A percentile compares a stretch with the other conserved stretches of the same genome.
Evolutionary conservation across 2,113 vertebrate species (phyloP).

Genomic region (Charina bottae): DNA sequence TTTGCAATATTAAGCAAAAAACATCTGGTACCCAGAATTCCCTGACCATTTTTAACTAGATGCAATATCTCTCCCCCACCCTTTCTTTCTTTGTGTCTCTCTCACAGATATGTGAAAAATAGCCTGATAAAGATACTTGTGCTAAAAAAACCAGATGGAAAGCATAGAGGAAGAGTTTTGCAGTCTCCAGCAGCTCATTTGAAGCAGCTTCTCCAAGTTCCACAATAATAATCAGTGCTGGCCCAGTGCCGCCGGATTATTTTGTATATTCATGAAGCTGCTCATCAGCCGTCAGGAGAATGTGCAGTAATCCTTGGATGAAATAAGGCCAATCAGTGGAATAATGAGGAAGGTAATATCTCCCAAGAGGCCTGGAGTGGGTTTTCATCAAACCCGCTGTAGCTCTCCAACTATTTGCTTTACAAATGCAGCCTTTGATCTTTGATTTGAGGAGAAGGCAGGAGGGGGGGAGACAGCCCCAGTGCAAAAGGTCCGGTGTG

Average conservation of each 20-base stretch:
- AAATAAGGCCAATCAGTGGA: conserved; percentile 91
- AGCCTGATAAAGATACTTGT: conserved; percentile 84
- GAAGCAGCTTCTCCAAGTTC: conserved; percentile 79
- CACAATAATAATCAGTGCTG: conserved; percentile 86
- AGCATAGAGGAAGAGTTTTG: conserved; percentile 77
- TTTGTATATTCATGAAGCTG: conserved; percentile 90
- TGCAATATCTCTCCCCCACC: conserved; percentile 78
- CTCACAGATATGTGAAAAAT: conserved; percentile 84
- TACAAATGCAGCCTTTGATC: conserved; percentile 99
- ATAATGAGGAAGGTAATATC: conserved; percentile 92
- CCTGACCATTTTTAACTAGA: conserved; percentile 86
- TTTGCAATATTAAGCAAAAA: conserved; percentile 89
- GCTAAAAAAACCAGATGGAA: conserved; percentile 83
- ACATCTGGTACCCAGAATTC: conserved; percentile 90
- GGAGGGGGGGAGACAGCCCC: conserved; percentile 77
- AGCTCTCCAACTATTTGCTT: conserved; percentile 96
- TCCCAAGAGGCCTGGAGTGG: conserved; percentile 86
- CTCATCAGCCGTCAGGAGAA: conserved; percentile 89
- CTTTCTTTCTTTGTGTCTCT: conserved; percentile 69
- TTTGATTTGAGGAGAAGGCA: conserved; percentile 86
- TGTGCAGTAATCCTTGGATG: conserved; percentile 91
- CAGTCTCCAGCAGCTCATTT: conserved; percentile 81
- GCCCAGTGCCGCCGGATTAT: conserved; percentile 85
- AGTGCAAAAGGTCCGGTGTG: conserved; percentile 80
- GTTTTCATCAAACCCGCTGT: conserved; percentile 90